These are phyloP conservation scores for Lerista edwardsae DNA, from an alignment of 2,797 vertebrate genomes.

Conservation along the genomic window DNA sequence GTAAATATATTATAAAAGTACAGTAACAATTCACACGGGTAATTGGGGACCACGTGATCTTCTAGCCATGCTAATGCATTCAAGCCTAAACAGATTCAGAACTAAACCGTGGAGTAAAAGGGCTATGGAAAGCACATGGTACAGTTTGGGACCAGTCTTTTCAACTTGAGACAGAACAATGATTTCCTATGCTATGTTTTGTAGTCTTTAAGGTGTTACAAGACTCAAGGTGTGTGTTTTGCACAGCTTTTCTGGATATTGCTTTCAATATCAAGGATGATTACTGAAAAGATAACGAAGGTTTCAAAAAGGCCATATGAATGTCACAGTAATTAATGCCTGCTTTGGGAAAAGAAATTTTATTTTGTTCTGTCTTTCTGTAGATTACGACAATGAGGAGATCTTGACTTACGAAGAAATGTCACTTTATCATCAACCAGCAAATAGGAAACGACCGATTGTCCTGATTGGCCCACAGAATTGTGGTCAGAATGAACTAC, in stretches of 20 bases:
- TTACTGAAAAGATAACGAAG: background rate
- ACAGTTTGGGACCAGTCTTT: too few relatives aligned
- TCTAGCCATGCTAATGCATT: too few relatives aligned
- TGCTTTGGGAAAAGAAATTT: background rate
- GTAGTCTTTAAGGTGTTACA: too few relatives aligned
- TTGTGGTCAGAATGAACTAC: conserved; percentile 91
- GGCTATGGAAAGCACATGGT: too few relatives aligned
- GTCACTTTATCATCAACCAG: conserved; percentile 97
- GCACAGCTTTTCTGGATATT: background rate
- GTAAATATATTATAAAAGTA: too few relatives aligned
- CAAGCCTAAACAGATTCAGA: too few relatives aligned
- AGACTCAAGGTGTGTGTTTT: background rate
- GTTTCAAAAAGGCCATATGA: background rate
- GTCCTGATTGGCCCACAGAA: conserved; percentile 91
- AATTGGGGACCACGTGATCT: too few relatives aligned
- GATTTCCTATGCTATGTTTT: too few relatives aligned
- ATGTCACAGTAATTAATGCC: background rate
- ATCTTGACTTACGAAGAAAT: conserved; percentile 98
- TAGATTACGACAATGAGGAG: conserved; percentile 94
- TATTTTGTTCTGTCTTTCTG: conserved; percentile 44
- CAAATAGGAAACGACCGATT: conserved; percentile 94
- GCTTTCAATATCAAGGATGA: background rate
- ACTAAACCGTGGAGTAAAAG: too few relatives aligned
- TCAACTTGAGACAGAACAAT: too few relatives aligned
- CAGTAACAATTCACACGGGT: too few relatives aligned